Percentiles rank a stretch among this genome's conserved stretches.
Conservation (phyloP, 2,113 vertebrate species). For the Anguilla rostrata region DNA sequence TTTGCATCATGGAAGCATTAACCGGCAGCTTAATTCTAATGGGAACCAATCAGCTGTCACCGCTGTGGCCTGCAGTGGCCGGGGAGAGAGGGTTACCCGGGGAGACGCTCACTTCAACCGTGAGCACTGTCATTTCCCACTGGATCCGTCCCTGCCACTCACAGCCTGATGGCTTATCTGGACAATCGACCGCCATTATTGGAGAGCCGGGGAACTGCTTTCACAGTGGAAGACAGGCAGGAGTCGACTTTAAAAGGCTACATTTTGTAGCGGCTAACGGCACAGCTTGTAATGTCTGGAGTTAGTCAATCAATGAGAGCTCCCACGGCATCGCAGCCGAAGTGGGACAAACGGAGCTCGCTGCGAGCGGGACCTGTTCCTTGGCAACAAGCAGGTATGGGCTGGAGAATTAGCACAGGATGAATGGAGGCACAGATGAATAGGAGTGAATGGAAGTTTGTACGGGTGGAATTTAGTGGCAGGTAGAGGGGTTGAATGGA, state of each 20-base stretch:
- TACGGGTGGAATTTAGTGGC: neutral
- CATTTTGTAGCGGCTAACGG: neutral
- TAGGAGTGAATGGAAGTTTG: slow-evolving; percentile 8
- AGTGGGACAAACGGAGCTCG: neutral
- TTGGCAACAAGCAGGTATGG: neutral
- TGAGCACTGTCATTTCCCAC: slow-evolving; percentile 26
- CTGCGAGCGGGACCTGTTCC: neutral
- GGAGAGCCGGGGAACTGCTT: neutral
- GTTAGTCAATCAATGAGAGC: neutral
- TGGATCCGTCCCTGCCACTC: slow-evolving; percentile 1
- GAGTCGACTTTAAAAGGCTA: slow-evolving; percentile 16
- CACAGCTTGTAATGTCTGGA: neutral
- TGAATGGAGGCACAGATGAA: neutral
- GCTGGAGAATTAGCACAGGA: neutral
- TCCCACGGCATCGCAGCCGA: neutral
- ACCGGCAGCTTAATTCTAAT: slow-evolving; percentile 10
- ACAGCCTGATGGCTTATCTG: slow-evolving; percentile 15
- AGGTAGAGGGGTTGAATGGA: slow-evolving; percentile 36
- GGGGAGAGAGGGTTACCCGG: neutral
- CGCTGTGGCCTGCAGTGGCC: slow-evolving; percentile 7
- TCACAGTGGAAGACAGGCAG: slow-evolving; percentile 11
- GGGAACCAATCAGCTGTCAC: slow-evolving; percentile 11
- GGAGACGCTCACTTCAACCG: slow-evolving; percentile 17
- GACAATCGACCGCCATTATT: too few species aligned
- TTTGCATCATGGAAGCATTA: neutral